Percentiles rank a stretch among this genome's conserved stretches.
phyloP scores from a whole-genome alignment of 2,888 invertebrate genomes.

The Ormyrus pomaceus region DNA sequence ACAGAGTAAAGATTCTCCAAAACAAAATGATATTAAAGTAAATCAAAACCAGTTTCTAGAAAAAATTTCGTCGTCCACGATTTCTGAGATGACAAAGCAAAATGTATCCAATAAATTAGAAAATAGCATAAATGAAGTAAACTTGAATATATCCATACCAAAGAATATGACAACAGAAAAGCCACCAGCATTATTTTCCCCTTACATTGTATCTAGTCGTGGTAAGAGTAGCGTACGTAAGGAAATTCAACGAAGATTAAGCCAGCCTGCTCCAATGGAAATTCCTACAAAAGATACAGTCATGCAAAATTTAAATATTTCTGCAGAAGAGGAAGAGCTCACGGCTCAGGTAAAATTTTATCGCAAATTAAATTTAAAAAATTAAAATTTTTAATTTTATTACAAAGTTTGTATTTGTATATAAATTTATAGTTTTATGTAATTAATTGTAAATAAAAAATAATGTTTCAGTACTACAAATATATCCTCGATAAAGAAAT shows the following conservation, averaged over 20 bases:
- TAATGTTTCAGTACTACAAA: conserved; percentile 70
- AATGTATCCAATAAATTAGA: too few relatives aligned
- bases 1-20: neutral
- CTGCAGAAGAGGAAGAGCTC: conserved; percentile 67
- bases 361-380: neutral
- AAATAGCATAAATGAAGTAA: neutral
- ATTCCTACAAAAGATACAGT: conserved; percentile 69
- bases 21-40: neutral
- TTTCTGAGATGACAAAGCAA: neutral
- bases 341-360: conserved; percentile 65
- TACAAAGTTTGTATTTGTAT: neutral
- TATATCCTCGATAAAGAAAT: conserved; percentile 77
- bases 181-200: conserved; percentile 69
- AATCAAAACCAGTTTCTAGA: neutral
- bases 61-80: neutral
- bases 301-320: conserved; percentile 66
- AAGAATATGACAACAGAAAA: conserved; percentile 18
- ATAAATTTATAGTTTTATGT: neutral
- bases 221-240: conserved; percentile 80
- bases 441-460: neutral
- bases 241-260: conserved; percentile 71
- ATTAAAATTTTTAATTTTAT: neutral
- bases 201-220: conserved; percentile 79
- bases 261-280: conserved; percentile 51
- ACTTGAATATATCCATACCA: conserved; percentile 16